A percentile compares a stretch with the other conserved stretches of the same genome.
phyloP scores from a whole-genome alignment of 2,113 vertebrate genomes.

The Lepidothrix coronata region DNA sequence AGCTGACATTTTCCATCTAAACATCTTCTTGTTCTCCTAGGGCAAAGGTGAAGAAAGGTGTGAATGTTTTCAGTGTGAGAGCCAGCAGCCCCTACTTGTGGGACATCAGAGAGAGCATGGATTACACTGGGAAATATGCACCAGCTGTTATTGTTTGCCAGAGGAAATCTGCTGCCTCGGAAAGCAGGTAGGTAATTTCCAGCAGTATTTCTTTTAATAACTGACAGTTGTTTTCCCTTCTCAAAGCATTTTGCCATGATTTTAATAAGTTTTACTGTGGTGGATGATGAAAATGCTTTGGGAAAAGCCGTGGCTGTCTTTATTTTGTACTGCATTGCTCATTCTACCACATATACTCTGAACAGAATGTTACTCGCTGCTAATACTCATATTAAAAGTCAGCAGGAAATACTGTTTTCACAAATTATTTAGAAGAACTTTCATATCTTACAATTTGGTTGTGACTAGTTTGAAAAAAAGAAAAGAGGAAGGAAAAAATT shows the following conservation, averaged over 20 bases:
- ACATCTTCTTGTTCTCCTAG: slow-evolving; percentile 63
- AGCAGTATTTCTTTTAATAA: neutral
- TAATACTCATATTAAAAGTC: neutral
- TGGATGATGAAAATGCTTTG: neutral
- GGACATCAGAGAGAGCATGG: slow-evolving; percentile 81
- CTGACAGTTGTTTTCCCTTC: fast-evolving
- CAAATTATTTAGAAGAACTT: neutral
- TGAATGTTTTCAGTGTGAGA: slow-evolving; percentile 80
- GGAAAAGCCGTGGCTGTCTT: neutral
- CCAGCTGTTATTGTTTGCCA: slow-evolving; percentile 82
- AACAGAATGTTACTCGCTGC: neutral
- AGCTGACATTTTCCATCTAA: neutral
- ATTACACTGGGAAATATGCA: slow-evolving; percentile 70
- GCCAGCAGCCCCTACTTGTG: slow-evolving; percentile 83
- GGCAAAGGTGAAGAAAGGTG: slow-evolving; percentile 85
- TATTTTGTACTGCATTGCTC: neutral
- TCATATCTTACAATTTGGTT: neutral
- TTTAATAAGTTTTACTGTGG: neutral
- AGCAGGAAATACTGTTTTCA: neutral
- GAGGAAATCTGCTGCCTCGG: slow-evolving; percentile 72
- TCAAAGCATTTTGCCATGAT: neutral
- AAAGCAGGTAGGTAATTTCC: slow-evolving; percentile 72
- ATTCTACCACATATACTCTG: neutral
- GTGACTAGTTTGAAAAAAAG: neutral
- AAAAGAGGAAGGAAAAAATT: neutral